Evolutionary conservation across 2,797 vertebrate species (phyloP).

Genomic region (Hydrophis major): DNA sequence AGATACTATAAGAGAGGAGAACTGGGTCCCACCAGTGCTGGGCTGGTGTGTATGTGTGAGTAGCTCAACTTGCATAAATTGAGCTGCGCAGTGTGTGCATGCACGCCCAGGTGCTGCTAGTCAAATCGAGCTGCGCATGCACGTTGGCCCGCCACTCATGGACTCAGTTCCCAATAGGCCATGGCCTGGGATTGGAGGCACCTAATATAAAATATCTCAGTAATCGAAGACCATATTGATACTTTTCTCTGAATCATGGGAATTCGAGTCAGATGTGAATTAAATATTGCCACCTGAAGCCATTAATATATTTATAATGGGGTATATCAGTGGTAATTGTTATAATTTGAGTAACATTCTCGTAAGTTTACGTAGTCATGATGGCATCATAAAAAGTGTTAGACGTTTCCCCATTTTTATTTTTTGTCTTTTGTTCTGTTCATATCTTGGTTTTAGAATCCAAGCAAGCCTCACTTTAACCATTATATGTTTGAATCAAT

Average conservation of each 20-base stretch:
- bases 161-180: not conserved
- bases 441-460: slow-evolving; percentile 81
- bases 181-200: not conserved
- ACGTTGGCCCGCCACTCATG: fast-evolving
- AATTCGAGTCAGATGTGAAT: not conserved
- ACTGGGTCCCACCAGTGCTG: fast-evolving
- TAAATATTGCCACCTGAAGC: not conserved
- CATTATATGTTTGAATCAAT: slow-evolving; percentile 99
- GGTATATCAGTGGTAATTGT: not conserved
- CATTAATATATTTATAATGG: not conserved
- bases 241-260: not conserved
- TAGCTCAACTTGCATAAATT: not conserved
- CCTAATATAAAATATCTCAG: not conserved
- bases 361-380: not conserved
- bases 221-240: not conserved
- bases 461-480: slow-evolving; percentile 99
- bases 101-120: not conserved
- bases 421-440: not conserved
- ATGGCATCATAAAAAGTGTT: not conserved
- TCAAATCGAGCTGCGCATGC: not conserved
- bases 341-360: not conserved
- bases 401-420: not conserved
- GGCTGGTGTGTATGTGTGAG: not conserved
- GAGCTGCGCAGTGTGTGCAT: not conserved
- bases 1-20: not conserved